Base-by-base conservation (phyloP, 1,140 invertebrate genomes). In the Scaptomyza montana region DNA sequence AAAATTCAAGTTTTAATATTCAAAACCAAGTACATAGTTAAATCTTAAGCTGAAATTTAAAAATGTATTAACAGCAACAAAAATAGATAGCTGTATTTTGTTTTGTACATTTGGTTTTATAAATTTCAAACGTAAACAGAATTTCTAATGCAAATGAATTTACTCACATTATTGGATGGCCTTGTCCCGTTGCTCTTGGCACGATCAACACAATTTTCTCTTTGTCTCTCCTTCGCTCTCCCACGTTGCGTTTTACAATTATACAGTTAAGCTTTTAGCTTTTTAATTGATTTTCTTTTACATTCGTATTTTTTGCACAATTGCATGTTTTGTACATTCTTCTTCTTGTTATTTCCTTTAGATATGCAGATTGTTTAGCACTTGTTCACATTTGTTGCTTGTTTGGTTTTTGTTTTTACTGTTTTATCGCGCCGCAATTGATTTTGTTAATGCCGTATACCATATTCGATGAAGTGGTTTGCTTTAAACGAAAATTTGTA, bases 231-330 rank as follows among this genome's bases (percentile, higher is more conserved):
- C 28, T 19, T 57, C 28, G 16, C 45, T 56, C 43, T 46, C 70
- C 70, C 82, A 87, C 82, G 76, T 80, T 75, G 75, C 62, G 55
- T 25, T 75, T 80, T 77, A 77, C 74, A 77, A 59, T 74, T 77
- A 59, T 47, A 43, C 16, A 54, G 70, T 63, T 63, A 67, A 73
- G 57, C 65, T 55, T 46, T 25, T 25, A 25, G 21, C 21, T 25
- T 47, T 36, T 41, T 57, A 53, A 46, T 50, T 36, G 33, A 59
- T 59, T 55, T 67, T 13, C 43, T 53, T 77, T 77, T 62, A 66
- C 56, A 66, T 72, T 68, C 63, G 64, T 61, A 59, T 56, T 73
- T 43, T 62, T 68, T 36, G 57, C 71, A 74, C 71, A 61, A 41
- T 30, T 64, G 41, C 41, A 64, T 54, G 51, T 65, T 55, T 72